phyloP scores from a whole-genome alignment of 35 echinoderm and acorn worm species.

The Antedon bifida region DNA sequence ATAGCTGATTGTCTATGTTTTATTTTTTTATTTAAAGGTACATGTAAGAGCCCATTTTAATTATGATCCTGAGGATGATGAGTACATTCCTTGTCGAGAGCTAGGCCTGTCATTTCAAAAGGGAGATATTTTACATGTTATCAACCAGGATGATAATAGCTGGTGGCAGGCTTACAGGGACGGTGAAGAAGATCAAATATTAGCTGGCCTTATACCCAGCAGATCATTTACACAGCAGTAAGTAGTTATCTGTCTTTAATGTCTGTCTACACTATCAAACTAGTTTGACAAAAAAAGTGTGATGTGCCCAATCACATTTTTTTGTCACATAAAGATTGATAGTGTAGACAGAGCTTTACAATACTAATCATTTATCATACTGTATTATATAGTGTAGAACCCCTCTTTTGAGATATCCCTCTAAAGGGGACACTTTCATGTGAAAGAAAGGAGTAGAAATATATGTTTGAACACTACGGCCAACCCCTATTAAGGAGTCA shows the following conservation, averaged over 20 bases:
- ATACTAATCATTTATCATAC: too few species aligned
- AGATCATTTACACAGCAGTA: conserved; percentile 74
- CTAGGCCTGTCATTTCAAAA: conserved; percentile 82
- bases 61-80: conserved; percentile 88
- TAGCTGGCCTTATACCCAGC: conserved; percentile 91
- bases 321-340: too few species aligned
- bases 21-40: conserved; percentile 15
- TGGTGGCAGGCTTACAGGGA: conserved; percentile 97
- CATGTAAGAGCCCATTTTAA: conserved; percentile 77
- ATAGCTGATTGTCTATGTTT: too few species aligned
- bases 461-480: too few species aligned
- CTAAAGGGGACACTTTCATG: too few species aligned
- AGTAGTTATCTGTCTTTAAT: conserved; percentile 11
- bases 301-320: too few species aligned
- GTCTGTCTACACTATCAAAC: neutral
- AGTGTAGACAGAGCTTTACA: too few species aligned
- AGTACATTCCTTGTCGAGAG: conserved; percentile 93
- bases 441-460: too few species aligned
- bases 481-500: too few species aligned
- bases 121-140: conserved; percentile 86
- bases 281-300: too few species aligned
- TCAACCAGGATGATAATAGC: conserved; percentile 70
- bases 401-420: too few species aligned
- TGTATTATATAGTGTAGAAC: too few species aligned
- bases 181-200: conserved; percentile 74